Evolutionary conservation across 1,140 invertebrate species (phyloP), one percentile per base, ranked within the genome.

Genomic region (Chironomus tepperi): DNA sequence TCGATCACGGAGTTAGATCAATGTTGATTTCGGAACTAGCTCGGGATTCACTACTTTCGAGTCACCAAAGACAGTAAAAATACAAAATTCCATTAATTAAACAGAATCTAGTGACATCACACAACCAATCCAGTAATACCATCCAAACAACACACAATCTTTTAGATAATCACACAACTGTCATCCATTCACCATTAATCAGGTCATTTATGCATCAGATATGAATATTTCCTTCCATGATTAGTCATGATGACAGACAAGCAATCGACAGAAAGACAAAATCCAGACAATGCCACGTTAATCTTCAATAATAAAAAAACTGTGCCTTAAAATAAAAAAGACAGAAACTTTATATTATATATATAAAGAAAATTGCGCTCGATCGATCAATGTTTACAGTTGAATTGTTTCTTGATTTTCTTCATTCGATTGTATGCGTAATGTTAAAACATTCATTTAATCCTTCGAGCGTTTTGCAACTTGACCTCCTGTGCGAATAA

Each of bases 371-470:
- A 57, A 57, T 57, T 57, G 47, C 47, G 65, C 65, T 19, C 65
- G 19, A 19, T 70, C 65, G 19, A 70, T 70, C 65, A 70, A 18
- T 18, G 16, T 70, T 70, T 70, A 70, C 65, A 18, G 16, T 70
- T 70, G 65, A 70, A 70, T 70, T 70, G 65, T 21, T 70, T 70
- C 10, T 19, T 10, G 19, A 19, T 70, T 70, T 70, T 70, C 7
- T 8, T 19, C 3, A 3, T 70, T 19, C 6, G 65, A 70, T 70
- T 70, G 65, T 70, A 18, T 70, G 65, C 65, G 65, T 70, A 70
- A 70, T 70, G 65, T 18, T 19, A 70, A 18, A 70, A 70, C 19
- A 19, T 70, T 70, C 19, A 8, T 70, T 70, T 70, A 70, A 70
- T 21, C 65, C 65, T 70, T 70, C 65, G 19, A 19, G 16, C 16